phyloP scores from a whole-genome alignment of 1,140 invertebrate species.

The Drosophila ananassae region DNA sequence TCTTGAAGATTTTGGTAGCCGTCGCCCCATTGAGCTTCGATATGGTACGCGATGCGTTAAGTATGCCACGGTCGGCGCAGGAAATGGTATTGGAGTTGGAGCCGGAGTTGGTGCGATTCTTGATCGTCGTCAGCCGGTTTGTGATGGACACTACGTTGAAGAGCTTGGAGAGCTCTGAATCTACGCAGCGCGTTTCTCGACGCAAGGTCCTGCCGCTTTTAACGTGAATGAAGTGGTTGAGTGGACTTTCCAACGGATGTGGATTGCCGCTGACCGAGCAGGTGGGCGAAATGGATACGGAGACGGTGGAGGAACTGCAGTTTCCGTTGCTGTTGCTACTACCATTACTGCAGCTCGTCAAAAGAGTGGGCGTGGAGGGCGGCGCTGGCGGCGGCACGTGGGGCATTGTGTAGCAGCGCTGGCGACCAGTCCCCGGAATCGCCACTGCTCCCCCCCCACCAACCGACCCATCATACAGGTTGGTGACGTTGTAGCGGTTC shows the following conservation, averaged over 20 bases:
- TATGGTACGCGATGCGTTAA: constrained; percentile 75
- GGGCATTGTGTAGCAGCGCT: constrained; percentile 81
- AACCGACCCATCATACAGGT: constrained; percentile 59
- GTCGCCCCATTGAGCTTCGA: constrained; percentile 67
- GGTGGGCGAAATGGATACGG: constrained; percentile 64
- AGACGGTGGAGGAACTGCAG: constrained; percentile 21
- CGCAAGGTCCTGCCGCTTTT: constrained; percentile 80
- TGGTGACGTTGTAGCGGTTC: constrained; percentile 70
- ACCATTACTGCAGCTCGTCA: constrained; percentile 53
- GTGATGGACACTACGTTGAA: constrained; percentile 80
- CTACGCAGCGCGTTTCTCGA: constrained; percentile 72
- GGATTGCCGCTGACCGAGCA: constrained; percentile 44
- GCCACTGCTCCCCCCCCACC: constrained; percentile 20
- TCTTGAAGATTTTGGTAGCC: constrained; percentile 75
- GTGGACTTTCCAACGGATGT: constrained; percentile 58
- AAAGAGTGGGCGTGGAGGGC: constrained; percentile 78
- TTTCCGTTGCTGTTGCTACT: constrained; percentile 41
- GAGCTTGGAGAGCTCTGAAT: constrained; percentile 75
- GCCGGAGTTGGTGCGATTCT: constrained; percentile 59
- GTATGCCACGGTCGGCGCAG: constrained; percentile 64
- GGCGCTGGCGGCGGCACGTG: constrained; percentile 77
- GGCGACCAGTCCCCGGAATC: constrained; percentile 45
- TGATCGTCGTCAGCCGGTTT: constrained; percentile 62
- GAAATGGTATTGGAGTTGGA: constrained; percentile 12
- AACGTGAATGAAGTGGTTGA: constrained; percentile 80